phyloP scores from a whole-genome alignment of 2,888 invertebrate genomes.

The Cartodere bifasciata region DNA sequence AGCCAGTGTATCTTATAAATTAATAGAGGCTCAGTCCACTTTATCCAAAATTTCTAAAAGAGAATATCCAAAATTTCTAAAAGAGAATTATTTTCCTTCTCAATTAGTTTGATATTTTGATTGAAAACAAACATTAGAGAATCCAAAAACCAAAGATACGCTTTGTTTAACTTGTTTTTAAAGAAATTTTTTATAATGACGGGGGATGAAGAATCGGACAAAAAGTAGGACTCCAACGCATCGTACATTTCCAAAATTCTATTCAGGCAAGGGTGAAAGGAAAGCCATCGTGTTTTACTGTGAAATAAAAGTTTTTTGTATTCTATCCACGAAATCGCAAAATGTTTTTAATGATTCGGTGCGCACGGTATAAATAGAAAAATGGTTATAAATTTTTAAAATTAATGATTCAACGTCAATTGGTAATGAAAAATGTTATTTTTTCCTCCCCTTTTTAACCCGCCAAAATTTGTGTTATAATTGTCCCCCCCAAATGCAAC shows the following conservation, averaged over 20 bases:
- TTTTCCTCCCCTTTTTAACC: constrained; percentile 13
- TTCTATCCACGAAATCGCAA: constrained; percentile 6
- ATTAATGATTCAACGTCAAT: constrained; percentile 17
- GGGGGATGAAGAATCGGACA: constrained; percentile 29
- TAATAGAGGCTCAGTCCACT: too few species aligned
- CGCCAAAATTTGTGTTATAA: constrained; percentile 17
- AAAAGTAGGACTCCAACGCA: constrained; percentile 16
- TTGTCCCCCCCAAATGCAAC: constrained; percentile 11
- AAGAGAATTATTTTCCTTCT: constrained; percentile 15
- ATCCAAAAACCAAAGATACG: constrained; percentile 15
- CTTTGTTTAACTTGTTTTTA: constrained; percentile 14
- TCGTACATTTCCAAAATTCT: constrained; percentile 14
- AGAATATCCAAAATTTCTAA: constrained; percentile 11
- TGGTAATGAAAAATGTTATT: constrained; percentile 14
- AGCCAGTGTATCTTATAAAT: too few species aligned
- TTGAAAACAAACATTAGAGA: constrained; percentile 16
- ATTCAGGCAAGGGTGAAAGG: constrained; percentile 16
- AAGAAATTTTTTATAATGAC: constrained; percentile 15
- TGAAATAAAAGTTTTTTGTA: constrained; percentile 13
- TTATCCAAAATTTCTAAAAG: too few species aligned
- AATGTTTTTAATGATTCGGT: constrained; percentile 7
- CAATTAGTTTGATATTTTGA: constrained; percentile 13
- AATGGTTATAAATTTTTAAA: constrained; percentile 16
- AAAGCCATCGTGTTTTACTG: constrained; percentile 15
- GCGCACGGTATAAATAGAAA: constrained; percentile 13